Base-by-base conservation (phyloP, 2,113 vertebrate species). In the Myrmecophaga tridactyla region DNA sequence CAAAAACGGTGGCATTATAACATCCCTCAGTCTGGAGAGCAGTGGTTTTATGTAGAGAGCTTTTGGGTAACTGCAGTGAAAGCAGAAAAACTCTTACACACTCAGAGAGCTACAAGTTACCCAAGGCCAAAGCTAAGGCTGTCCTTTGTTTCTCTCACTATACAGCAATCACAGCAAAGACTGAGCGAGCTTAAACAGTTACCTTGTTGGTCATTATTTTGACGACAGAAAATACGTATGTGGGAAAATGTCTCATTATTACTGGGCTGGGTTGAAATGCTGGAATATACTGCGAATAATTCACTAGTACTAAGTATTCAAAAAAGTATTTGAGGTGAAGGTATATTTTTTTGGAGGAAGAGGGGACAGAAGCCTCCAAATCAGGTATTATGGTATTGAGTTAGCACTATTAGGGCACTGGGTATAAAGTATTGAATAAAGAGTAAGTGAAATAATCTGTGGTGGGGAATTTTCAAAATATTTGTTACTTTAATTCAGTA, bases 231-330 rank as follows among this genome's bases (percentile, higher is more conserved):
- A 94, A 82, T 29, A 34, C 6, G 86, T 7, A 18, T 12, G 39
- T 93, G 69, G 65, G 51, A 86, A 92, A 89, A 62, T 77, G 81
- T 95, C 90, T 92, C 76, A 94, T 87, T 48, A 95, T 77, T 29
- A 75, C 53, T 46, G 46, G 56, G 43, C 18, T 89, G 70, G 12
- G 29, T 95, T 94, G 90, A 92, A 80, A 94, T 84, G 69, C 51
- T 84, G 46, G 70, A 86, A 92, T 56, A 94, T 13, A 63, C 89
- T 65, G 75, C 46, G 69, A 95, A 93, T 67, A 92, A 92, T 90
- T 95, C 82, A 78, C 58, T 84, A 67, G 56, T 82, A 84, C 27
- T 58, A 86, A 67, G 46, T 91, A 65, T 89, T 92, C 69, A 48
- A 63, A 83, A 86, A 89, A n/a, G 43, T 62, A 91, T 41, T 21